Evolutionary conservation across 2,797 vertebrate genomes (phyloP).

Genomic region (Chromobotia macracanthus): DNA sequence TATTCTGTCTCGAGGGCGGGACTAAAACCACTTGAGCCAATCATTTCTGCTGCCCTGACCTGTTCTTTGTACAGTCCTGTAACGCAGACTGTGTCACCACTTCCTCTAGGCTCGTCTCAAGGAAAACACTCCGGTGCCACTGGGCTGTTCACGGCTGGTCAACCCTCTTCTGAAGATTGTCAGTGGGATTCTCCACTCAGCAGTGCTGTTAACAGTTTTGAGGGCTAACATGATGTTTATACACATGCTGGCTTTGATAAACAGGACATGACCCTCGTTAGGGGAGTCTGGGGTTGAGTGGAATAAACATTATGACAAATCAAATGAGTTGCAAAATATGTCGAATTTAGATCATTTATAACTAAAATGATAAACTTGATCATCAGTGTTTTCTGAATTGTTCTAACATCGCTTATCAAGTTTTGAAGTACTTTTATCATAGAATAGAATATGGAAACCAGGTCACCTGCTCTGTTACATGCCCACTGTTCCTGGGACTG

Average conservation of each 20-base stretch:
- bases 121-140: slow-evolving; percentile 50
- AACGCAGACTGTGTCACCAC: slow-evolving; percentile 55
- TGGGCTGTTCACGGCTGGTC: slow-evolving; percentile 9
- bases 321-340: too few relatives aligned
- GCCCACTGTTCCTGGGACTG: background rate
- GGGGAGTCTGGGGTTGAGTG: background rate
- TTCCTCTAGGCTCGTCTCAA: slow-evolving; percentile 36
- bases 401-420: too few relatives aligned
- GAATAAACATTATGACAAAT: slow-evolving; percentile 1
- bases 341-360: too few relatives aligned
- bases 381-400: background rate
- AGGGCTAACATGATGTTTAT: slow-evolving; percentile 50
- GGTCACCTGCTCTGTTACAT: too few relatives aligned
- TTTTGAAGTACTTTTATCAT: too few relatives aligned
- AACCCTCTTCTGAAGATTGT: slow-evolving; percentile 27
- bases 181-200: slow-evolving; percentile 33
- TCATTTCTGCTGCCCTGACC: too few relatives aligned
- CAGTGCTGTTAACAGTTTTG: slow-evolving; percentile 11
- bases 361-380: too few relatives aligned
- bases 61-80: slow-evolving; percentile 39
- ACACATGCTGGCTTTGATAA: slow-evolving; percentile 26
- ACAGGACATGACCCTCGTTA: slow-evolving; percentile 42
- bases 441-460: too few relatives aligned
- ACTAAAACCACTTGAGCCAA: too few relatives aligned
- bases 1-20: background rate